A percentile compares a stretch with the other conserved stretches of the same genome.
Conservation (phyloP, 1,140 invertebrate genomes). For the Hylaeus anthracinus region DNA sequence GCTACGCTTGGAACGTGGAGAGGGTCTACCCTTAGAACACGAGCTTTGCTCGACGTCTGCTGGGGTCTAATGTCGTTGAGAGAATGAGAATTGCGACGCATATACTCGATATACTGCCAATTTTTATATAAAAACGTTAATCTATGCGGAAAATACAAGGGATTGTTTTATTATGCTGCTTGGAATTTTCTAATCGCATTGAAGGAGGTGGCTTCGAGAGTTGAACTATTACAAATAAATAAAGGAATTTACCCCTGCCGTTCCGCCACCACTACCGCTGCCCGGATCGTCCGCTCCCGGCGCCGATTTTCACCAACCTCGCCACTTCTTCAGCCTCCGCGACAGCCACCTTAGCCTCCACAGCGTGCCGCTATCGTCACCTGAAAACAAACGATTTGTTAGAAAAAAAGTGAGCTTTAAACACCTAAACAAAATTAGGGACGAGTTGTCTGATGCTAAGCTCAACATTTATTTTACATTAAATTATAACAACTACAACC, state of each 20-base stretch:
- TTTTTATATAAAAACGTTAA: no score
- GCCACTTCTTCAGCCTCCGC: conserved; percentile 67
- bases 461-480: no score
- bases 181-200: no score
- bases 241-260: conserved; percentile 75
- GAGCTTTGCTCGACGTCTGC: background rate
- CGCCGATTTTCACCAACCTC: conserved; percentile 73
- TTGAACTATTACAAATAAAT: background rate
- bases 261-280: conserved; percentile 80
- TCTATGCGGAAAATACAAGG: no score
- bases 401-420: background rate
- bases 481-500: no score
- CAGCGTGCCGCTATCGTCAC: conserved; percentile 73
- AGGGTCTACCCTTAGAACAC: background rate
- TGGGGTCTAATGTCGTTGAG: background rate
- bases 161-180: no score
- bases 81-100: conserved; percentile 9
- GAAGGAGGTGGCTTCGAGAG: background rate
- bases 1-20: background rate
- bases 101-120: no score
- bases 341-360: conserved; percentile 64
- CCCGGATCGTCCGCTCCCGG: conserved; percentile 74
- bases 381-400: conserved; percentile 62
- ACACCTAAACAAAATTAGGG: no score
- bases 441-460: no score